Evolutionary conservation across 2,888 invertebrate species (phyloP), one percentile per base, ranked within the genome.

Genomic region (Endotricha flammealis): DNA sequence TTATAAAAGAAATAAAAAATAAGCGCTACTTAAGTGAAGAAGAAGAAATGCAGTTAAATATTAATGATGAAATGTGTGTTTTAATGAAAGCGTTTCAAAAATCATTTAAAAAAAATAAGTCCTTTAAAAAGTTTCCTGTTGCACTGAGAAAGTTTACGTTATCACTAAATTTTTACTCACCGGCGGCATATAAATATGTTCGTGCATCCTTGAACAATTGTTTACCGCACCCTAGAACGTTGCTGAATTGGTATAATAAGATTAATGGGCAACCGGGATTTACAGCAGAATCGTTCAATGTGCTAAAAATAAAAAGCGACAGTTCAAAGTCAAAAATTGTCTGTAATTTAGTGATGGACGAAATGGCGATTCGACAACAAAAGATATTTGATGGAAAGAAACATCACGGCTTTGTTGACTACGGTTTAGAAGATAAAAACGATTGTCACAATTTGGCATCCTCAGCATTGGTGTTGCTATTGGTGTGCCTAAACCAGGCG

Each of bases 361-460:
- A 39, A 16, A 42, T 42, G 38, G 29, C 44, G 2, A 41, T 44
- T 25, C 39, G 44, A 4, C 36, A 39, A 32, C 37, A 41, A 35
- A 39, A 34, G n/a, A 25, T 37, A 12, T 41, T 35, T 12, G 38
- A 43, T 28, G 43, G 43, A 14, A 35, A 38, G 12, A 39, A 36
- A 2, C 32, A 36, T 24, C 38, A 38, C 23, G 40, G 43, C 1
- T 40, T 10, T 33, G 38, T 40, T 23, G 32, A 38, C 14, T 39
- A 17, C 7, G 43, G 39, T 17, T 24, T 35, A 32, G 12, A 16
- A 7, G 23, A 31, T 2, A 17, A 2, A 22, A 32, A 23, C 13
- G 34, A 38, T n/a, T 8, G 5, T 1, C 34, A 37, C 4, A 27
- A 6, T 28, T 4, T 41, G 3, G 34, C 41, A 2, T 30, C 33